These are phyloP conservation scores for Syngnathus acus DNA, from an alignment of 2,797 vertebrate genomes.

Conservation along the genomic window DNA sequence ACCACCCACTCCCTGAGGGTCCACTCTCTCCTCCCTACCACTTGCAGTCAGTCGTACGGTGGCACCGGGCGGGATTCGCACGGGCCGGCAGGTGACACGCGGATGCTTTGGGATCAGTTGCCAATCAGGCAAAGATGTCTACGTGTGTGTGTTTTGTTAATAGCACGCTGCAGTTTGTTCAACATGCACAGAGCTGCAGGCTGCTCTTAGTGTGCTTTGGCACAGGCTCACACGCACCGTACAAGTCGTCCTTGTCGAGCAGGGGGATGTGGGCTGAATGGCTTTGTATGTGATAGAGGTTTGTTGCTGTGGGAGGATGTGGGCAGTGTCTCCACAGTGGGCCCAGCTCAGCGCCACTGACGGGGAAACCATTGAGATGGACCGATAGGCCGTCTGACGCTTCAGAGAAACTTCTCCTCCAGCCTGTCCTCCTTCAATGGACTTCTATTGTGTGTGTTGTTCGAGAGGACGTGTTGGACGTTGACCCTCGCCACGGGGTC, in stretches of 20 bases:
- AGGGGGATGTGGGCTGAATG: constrained; percentile 37
- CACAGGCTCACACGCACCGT: constrained; percentile 16
- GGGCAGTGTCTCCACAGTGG: constrained; percentile 30
- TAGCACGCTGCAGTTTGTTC: constrained; percentile 12
- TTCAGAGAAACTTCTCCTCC: constrained; percentile 40
- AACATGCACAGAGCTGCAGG: constrained; percentile 12
- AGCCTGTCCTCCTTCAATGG: constrained; percentile 50
- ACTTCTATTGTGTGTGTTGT: constrained; percentile 47
- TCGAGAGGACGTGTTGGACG: constrained; percentile 35
- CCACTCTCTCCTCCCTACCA: constrained; percentile 14
- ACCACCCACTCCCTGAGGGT: constrained; percentile 39
- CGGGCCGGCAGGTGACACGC: constrained; percentile 48
- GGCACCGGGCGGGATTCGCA: constrained; percentile 42
- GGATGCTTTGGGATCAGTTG: constrained; percentile 40
- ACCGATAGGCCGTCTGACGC: constrained; percentile 44
- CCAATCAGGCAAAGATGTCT: constrained; percentile 20
- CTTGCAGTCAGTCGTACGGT: constrained; percentile 22
- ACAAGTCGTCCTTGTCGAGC: constrained; percentile 4
- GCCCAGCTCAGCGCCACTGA: constrained; percentile 43
- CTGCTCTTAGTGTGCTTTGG: constrained; percentile 28
- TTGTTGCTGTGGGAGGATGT: constrained; percentile 49
- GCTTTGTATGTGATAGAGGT: constrained; percentile 42
- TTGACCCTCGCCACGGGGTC: constrained; percentile 54
- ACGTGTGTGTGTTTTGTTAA: constrained; percentile 3
- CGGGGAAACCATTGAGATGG: constrained; percentile 52